Base-by-base conservation (phyloP, 2,888 invertebrate species). In the Beris morrisii region DNA sequence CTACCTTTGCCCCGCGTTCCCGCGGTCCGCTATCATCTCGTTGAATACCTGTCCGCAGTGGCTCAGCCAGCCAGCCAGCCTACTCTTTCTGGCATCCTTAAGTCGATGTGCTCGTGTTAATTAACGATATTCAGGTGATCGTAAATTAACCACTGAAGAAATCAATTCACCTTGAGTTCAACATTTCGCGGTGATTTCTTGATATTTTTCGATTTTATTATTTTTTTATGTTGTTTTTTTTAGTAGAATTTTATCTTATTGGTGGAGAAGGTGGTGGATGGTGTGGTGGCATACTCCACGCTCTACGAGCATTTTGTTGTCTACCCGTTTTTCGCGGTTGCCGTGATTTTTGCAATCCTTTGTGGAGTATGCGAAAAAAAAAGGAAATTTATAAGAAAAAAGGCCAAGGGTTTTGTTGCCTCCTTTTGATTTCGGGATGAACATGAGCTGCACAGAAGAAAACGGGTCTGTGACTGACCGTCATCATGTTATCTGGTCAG, bases 111-210 rank as follows among this genome's bases (percentile, higher is more conserved):
- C 55, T 70, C 70, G 71, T 70, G 71, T 72, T 72, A 72, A 72
- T 71, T 72, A 72, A 72, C 72, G 72, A 72, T 70, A 71, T 71
- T 69, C 70, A 70, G 68, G 67, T 70, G 70, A 71, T 70, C 70
- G 70, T 71, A 71, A 71, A 71, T 71, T 71, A 71, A 70, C 69
- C 57, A 59, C 69, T 50, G 56, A 64, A 59, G 66, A 69, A 69
- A 69, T 69, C 69, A 69, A 66, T 69, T 69, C 66, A 69, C 69
- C 61, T 69, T 66, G 69, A 54, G 56, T 69, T 59, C 68, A 66
- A 66, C 65, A 68, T 63, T 65, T 66, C 54, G 64, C 63, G 48
- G 57, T 66, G 68, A 68, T 68, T 67, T 67, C 65, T 68, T 59
- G 52, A 54, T 31, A 38, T 57, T 56, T 28, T 53, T 6, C 5